Base-by-base conservation (phyloP, 2,797 vertebrate genomes). In the Lepilemur ruficaudatus region DNA sequence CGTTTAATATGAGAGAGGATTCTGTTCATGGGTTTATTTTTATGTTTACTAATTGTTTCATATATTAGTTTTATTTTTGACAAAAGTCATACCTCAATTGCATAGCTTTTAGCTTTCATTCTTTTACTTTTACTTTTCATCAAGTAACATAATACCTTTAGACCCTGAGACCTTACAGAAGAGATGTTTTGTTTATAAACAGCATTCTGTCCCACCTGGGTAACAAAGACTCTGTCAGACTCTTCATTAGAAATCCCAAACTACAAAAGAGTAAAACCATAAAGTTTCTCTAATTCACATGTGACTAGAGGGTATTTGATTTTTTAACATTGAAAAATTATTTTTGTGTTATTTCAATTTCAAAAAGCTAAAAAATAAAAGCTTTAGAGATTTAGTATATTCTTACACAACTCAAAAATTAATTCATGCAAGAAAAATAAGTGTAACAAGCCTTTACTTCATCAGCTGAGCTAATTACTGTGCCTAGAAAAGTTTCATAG, bases 341-440 rank as follows among this genome's bases (percentile, higher is more conserved):
- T 76, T 93, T 81, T 78, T 87, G 9, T 38, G 30, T 59, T 92
- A 89, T 67, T 97, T 96, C 65, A 81, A 73, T 78, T 93, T 52
- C 67, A 67, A 84, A 81, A 57, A 78, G 6, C 63, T 86, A 4
- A 84, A 67, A 95, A 61, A 46, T 61, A 57, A 55, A 52, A 52
- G 46, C 8, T 91, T 89, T 82, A 30, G 4, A n/a, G 8, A 17
- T 94, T 89, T 82, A 25, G 13, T n/a, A 2, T 75, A 12, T 52
- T 84, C 41, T 67, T 75, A 70, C 2, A 90, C 13, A 94, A 92
- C 41, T 90, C 41, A 96, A 92, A 85, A 97, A 35, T 76, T 79
- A 86, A 79, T 43, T 95, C 76, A 52, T 4, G 67, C 73, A 80
- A 69, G 28, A 94, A 97, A 96, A 97, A 92, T 76, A 91, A 12